Percentiles rank a stretch among this genome's conserved stretches.
phyloP scores from a whole-genome alignment of 92 coral and sea anemone genomes.

The Porites cylindrica region DNA sequence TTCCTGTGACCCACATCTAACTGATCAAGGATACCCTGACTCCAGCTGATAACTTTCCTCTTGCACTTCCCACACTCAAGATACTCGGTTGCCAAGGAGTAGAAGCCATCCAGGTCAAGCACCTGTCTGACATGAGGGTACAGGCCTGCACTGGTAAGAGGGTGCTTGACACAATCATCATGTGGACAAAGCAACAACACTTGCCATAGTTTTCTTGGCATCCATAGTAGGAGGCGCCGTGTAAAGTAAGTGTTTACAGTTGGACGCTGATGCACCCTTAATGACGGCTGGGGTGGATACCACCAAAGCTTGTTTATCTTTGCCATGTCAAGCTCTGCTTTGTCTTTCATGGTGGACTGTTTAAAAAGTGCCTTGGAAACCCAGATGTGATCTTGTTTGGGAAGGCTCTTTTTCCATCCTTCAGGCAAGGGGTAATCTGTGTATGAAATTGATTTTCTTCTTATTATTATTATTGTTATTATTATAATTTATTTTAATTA shows the following conservation, averaged over 20 bases:
- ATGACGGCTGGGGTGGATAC: slow-evolving; percentile 62
- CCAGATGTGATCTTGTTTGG: slow-evolving; percentile 54
- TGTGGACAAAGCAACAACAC: slow-evolving; percentile 57
- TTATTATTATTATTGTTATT: too few species aligned
- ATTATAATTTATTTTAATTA: too few species aligned
- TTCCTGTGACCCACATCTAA: slow-evolving; percentile 51
- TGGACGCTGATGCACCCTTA: slow-evolving; percentile 35
- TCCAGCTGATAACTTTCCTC: slow-evolving; percentile 59
- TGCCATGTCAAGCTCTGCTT: slow-evolving; percentile 39
- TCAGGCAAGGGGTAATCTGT: slow-evolving; percentile 44
- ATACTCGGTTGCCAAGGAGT: slow-evolving; percentile 54
- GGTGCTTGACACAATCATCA: slow-evolving; percentile 41
- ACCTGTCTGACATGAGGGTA: slow-evolving; percentile 60
- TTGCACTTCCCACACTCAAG: slow-evolving; percentile 50
- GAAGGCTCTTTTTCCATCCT: slow-evolving; percentile 63
- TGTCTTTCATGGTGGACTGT: background rate
- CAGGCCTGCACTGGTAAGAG: slow-evolving; percentile 54
- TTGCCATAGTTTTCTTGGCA: slow-evolving; percentile 59
- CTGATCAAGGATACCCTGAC: slow-evolving; percentile 48
- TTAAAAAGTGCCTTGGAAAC: slow-evolving; percentile 52
- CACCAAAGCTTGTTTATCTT: slow-evolving; percentile 56
- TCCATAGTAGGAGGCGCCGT: slow-evolving; percentile 61
- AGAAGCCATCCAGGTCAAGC: slow-evolving; percentile 59
- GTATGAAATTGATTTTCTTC: too few species aligned
- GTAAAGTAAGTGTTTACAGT: slow-evolving; percentile 38